Evolutionary conservation across 2,797 vertebrate genomes (phyloP), one percentile per base, ranked within the genome.

Genomic region (Sebastiscus albofasciatus): DNA sequence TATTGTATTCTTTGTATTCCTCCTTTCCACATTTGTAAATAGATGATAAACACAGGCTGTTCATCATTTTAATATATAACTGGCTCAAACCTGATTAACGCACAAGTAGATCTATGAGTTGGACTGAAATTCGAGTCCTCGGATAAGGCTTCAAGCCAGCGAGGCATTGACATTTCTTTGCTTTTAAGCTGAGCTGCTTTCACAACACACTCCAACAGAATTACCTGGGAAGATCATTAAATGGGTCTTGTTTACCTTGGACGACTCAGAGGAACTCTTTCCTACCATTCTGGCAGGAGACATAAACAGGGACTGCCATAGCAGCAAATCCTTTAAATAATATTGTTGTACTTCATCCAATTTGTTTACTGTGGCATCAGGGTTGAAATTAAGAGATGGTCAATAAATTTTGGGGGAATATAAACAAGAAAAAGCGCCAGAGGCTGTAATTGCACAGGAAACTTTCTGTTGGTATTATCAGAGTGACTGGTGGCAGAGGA

Each of bases 161-260:
- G 2, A 65, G 31, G 55, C 78, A 5, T 33, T 75, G 70, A 72
- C 24, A 54, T 77, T 75, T 76, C 31, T 72, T 67, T 68, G 64
- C 82, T 77, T 75, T 64, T 56, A 74, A 75, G 64, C 46, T 13
- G 4, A 1, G 49, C 64, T 76, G 72, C 56, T 90, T 81, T 87
- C 72, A 86, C 18, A 73, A 74, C 31, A 78, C 31, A 65, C n/a
- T 56, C 29, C 58, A 77, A 64, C 56, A 74, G 58, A 61, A 64
- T 67, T 71, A 92, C 84, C 93, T 93, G 90, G 22, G 33, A 93
- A 87, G 75, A 75, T 77, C 90, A 75, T 92, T 87, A 84, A 83
- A 85, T 67, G 8, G 2, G 2, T 14, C 12, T 8, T 87, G 85
- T 93, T 93, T 93, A 85, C 77, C 52, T 92, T 91, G 88, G 84